Percentiles rank a stretch among this genome's conserved stretches.
Evolutionary conservation across 2,113 vertebrate species (phyloP).

Genomic region (cattle (Bos taurus)): DNA sequence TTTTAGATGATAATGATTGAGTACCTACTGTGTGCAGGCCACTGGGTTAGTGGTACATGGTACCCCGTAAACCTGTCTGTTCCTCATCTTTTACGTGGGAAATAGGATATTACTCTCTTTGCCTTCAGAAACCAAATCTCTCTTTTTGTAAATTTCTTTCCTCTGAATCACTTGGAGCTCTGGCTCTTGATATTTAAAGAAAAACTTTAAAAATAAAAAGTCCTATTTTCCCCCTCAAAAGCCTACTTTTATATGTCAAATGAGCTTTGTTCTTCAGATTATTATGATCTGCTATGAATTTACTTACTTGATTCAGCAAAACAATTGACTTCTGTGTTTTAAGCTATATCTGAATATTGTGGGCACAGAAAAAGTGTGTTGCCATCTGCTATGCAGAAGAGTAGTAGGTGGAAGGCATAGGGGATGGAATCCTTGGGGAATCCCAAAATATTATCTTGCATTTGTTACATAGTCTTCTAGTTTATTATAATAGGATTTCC

Average conservation of each 20-base stretch:
- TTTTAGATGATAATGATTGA: background rate
- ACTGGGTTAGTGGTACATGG: background rate
- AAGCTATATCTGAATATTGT: background rate
- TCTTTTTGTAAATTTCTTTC: background rate
- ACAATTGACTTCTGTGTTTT: background rate
- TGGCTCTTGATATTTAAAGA: background rate
- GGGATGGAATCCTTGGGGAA: background rate
- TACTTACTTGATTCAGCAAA: background rate
- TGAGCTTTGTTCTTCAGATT: background rate
- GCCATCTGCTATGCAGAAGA: background rate
- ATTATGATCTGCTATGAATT: background rate
- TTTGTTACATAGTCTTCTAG: background rate
- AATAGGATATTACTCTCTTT: background rate
- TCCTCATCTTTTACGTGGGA: background rate
- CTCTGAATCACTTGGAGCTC: background rate
- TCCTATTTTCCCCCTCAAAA: background rate
- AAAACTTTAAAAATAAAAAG: background rate
- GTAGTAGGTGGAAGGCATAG: background rate
- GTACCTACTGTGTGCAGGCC: background rate
- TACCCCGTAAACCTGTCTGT: background rate
- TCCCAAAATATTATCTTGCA: background rate
- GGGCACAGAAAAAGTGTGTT: background rate
- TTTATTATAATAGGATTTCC: background rate
- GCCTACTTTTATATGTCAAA: background rate
- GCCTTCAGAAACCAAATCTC: slow-evolving; percentile 3